phyloP scores from a whole-genome alignment of 2,797 vertebrate species.

The Rhyacichthys aspro region DNA sequence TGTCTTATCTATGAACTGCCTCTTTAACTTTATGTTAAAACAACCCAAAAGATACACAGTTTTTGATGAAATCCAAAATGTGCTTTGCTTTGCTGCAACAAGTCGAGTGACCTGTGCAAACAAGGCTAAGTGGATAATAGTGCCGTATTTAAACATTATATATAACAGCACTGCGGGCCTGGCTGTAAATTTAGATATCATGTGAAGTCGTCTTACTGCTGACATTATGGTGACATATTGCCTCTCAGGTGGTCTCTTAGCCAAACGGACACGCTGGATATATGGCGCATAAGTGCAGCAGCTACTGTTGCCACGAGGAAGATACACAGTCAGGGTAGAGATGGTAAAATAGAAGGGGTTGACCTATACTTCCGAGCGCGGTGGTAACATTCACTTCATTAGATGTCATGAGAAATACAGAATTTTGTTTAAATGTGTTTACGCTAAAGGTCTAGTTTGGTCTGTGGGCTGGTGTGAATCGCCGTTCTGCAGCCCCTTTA shows the following conservation, averaged over 20 bases:
- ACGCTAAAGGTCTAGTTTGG: conserved; percentile 3
- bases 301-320: conserved; percentile 61
- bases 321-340: conserved; percentile 22
- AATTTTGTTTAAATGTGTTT: neutral
- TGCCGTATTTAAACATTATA: conserved; percentile 59
- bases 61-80: neutral
- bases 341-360: neutral
- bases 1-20: neutral
- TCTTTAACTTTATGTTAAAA: too few relatives aligned
- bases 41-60: neutral
- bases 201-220: conserved; percentile 68
- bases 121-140: conserved; percentile 62
- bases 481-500: conserved; percentile 40
- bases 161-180: conserved; percentile 55
- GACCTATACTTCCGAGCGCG: too few relatives aligned
- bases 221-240: conserved; percentile 73
- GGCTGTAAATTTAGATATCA: conserved; percentile 73
- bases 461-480: conserved; percentile 26
- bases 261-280: conserved; percentile 52
- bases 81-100: conserved; percentile 51
- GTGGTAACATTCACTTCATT: too few relatives aligned
- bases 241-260: conserved; percentile 70
- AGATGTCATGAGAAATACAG: too few relatives aligned
- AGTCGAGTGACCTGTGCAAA: conserved; percentile 53
- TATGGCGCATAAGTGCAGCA: conserved; percentile 49